Evolutionary conservation across 2,113 vertebrate species (phyloP), one percentile per base, ranked within the genome.

Genomic region (Leucopsar rothschildi): DNA sequence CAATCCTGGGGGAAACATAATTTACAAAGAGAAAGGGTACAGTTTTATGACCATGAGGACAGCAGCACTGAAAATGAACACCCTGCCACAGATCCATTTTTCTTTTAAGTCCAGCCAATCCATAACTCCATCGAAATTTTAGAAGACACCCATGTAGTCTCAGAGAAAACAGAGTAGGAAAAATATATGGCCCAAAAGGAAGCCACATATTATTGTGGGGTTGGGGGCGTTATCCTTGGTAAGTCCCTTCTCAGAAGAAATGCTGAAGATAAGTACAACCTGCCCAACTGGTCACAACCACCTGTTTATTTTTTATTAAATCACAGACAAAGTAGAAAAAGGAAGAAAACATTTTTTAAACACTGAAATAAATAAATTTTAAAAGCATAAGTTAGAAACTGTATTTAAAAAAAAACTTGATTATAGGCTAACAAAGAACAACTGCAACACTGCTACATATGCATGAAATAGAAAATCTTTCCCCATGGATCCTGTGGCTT

Each of bases 61-160:
- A 96, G 81, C 90, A 96, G 89, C 75, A 91, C 86, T 91, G 76
- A 95, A 96, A 97, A 97, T 52, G 27, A 96, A 96, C 84, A 96
- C 80, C 50, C 88, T 96, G 92, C 73, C 95, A 93, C 8, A 2
- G 82, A 92, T 90, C 96, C 86, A 63, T 96, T 92, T 93, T 95
- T 92, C 44, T 98, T 96, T 97, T 92, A 97, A 95, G 93, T 77
- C 76, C 70, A 93, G 92, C 86, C 94, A 97, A 93, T 57, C 87
- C 45, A 12, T n/a, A 50, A 47, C 72, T 94, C 86, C 86, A 94
- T 29, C 59, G 45, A 97, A 91, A 84, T 81, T 76, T 88, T 77
- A 95, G 97, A 96, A 71, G 83, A 92, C 45, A 79, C 68, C 31
- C 63, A 84, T 27, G 60, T 68, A 87, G 40, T 29, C 65, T 92